A percentile compares a stretch with the other conserved stretches of the same genome.
Conservation (phyloP, 2,113 vertebrate species). For the Pelecanoides urinatrix region DNA sequence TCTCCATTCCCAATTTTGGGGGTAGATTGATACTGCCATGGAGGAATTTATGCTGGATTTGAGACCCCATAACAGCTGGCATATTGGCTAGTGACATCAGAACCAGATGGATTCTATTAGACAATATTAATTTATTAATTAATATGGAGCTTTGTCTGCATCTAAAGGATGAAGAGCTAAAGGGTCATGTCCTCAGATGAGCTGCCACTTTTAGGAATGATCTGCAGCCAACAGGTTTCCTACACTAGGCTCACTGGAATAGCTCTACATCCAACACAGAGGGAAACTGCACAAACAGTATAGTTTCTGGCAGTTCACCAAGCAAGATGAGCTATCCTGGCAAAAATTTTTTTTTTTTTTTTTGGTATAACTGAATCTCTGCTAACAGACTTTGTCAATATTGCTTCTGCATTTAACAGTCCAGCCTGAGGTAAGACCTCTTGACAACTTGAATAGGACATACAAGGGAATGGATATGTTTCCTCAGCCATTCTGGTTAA, state of each 20-base stretch:
- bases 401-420: not conserved
- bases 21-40: not conserved
- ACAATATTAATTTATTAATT: not conserved
- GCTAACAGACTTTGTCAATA: not conserved
- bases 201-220: not conserved
- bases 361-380: not conserved
- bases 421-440: not conserved
- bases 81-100: not conserved
- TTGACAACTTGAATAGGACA: not conserved
- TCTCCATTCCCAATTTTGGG: not conserved
- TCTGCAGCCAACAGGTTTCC: not conserved
- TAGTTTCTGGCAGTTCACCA: not conserved
- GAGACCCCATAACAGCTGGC: not conserved
- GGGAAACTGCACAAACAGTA: not conserved
- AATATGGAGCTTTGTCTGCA: not conserved
- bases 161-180: not conserved
- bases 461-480: not conserved
- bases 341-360: not conserved
- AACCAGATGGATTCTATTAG: not conserved
- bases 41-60: not conserved
- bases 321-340: not conserved
- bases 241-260: not conserved
- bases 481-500: not conserved
- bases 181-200: not conserved
- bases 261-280: not conserved